phyloP scores from a whole-genome alignment of 2,888 invertebrate genomes.

The Zaprionus bogoriensis region DNA sequence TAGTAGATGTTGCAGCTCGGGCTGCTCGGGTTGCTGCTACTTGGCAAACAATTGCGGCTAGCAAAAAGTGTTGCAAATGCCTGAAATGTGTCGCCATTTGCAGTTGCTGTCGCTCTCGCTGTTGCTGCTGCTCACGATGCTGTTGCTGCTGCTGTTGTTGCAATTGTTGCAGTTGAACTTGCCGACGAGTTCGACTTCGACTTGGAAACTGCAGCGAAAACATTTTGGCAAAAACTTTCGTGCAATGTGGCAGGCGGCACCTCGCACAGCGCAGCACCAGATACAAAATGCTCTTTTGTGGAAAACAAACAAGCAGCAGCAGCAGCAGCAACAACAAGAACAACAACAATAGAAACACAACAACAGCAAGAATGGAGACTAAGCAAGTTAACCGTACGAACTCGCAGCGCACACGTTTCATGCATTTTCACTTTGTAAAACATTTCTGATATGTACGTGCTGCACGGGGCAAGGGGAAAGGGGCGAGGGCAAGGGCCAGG shows the following conservation, averaged over 20 bases:
- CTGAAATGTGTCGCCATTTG: constrained; percentile 68
- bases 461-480: not conserved
- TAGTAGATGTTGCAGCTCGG: constrained; percentile 13
- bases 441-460: constrained; percentile 74
- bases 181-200: constrained; percentile 23
- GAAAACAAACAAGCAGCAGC: constrained; percentile 42
- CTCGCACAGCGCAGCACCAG: constrained; percentile 18
- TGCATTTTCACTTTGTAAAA: constrained; percentile 77
- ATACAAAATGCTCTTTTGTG: constrained; percentile 72
- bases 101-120: constrained; percentile 30
- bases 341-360: constrained; percentile 18
- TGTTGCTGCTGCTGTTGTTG: constrained; percentile 12
- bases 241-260: constrained; percentile 68
- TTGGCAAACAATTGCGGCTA: constrained; percentile 18
- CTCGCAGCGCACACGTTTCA: constrained; percentile 65
- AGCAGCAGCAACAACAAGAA: constrained; percentile 28
- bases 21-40: constrained; percentile 11
- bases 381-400: constrained; percentile 63
- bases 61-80: constrained; percentile 61
- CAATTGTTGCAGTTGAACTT: constrained; percentile 15
- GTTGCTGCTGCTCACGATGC: not conserved
- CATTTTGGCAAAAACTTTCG: constrained; percentile 58
- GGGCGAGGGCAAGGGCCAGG: not conserved
- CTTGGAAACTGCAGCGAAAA: constrained; percentile 43
- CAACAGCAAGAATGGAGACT: constrained; percentile 11